A percentile compares a stretch with the other conserved stretches of the same genome.
phyloP scores from a whole-genome alignment of 2,113 vertebrate species.

The Gnathonemus longibarbis region DNA sequence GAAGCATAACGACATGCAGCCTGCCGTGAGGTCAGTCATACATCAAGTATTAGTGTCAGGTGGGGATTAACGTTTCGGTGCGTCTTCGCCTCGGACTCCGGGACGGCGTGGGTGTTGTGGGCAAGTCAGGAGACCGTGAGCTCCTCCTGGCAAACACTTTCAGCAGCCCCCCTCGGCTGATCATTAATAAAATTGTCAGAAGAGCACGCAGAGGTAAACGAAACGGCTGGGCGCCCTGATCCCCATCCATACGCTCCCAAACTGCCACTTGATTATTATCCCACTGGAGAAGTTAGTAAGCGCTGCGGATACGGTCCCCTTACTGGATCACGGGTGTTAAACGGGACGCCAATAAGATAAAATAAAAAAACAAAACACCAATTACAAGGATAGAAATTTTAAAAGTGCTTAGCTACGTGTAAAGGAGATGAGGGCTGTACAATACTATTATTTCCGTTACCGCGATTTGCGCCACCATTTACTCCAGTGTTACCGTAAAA shows the following conservation, averaged over 20 bases:
- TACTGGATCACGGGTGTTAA: not conserved
- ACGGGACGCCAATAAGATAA: not conserved
- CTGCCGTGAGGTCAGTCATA: constrained; percentile 68
- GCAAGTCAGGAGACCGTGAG: not conserved
- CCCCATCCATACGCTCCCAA: not conserved
- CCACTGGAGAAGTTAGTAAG: not conserved
- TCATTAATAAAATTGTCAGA: constrained; percentile 56
- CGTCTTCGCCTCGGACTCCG: constrained; percentile 49
- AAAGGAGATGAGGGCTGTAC: not conserved
- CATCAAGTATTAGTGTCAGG: constrained; percentile 75
- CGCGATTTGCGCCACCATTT: constrained; percentile 58
- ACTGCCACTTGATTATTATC: constrained; percentile 3
- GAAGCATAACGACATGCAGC: constrained; percentile 57
- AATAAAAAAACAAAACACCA: not conserved
- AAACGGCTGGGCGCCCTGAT: not conserved
- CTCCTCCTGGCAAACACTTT: not conserved
- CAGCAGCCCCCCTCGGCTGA: constrained; percentile 44
- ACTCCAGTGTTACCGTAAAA: not conserved
- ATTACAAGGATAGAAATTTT: not conserved
- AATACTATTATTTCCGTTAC: constrained; percentile 33
- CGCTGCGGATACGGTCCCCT: not conserved
- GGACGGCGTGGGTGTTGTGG: constrained; percentile 26
- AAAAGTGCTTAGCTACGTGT: not conserved
- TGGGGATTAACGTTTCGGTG: constrained; percentile 66
- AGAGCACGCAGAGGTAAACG: constrained; percentile 19